Evolutionary conservation across 2,113 vertebrate genomes (phyloP).

Genomic region (Puntigrus tetrazona): DNA sequence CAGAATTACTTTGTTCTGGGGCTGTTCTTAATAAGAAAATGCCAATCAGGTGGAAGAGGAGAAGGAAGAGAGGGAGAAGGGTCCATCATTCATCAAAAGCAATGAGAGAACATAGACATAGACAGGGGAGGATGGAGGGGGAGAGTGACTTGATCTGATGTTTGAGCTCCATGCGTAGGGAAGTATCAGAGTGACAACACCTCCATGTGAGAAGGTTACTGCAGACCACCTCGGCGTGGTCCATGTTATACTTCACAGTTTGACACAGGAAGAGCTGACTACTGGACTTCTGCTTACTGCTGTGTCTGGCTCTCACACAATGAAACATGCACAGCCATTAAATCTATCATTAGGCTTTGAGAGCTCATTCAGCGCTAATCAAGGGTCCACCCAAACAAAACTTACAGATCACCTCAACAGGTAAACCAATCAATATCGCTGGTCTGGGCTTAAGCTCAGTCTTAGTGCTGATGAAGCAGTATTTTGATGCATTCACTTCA

Average conservation of each 20-base stretch:
- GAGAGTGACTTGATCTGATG: slow-evolving; percentile 69
- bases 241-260: slow-evolving; percentile 42
- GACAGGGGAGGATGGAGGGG: slow-evolving; percentile 58
- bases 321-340: slow-evolving; percentile 57
- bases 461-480: neutral
- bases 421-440: slow-evolving; percentile 35
- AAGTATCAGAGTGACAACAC: slow-evolving; percentile 76
- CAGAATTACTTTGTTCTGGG: slow-evolving; percentile 38
- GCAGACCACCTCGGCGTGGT: slow-evolving; percentile 55
- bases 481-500: too few relatives aligned
- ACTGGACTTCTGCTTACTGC: neutral
- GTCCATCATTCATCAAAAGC: slow-evolving; percentile 30
- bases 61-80: slow-evolving; percentile 41
- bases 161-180: slow-evolving; percentile 73
- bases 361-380: slow-evolving; percentile 62
- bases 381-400: slow-evolving; percentile 72
- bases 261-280: slow-evolving; percentile 60
- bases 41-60: slow-evolving; percentile 72
- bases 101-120: slow-evolving; percentile 43
- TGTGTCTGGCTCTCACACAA: slow-evolving; percentile 19
- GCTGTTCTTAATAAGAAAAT: slow-evolving; percentile 59
- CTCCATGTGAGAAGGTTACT: slow-evolving; percentile 74
- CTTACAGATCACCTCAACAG: slow-evolving; percentile 56
- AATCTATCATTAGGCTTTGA: slow-evolving; percentile 63
- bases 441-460: neutral